These are phyloP conservation scores for Sebastolobus altivelis DNA, from an alignment of 2,797 vertebrate species.

Conservation along the genomic window DNA sequence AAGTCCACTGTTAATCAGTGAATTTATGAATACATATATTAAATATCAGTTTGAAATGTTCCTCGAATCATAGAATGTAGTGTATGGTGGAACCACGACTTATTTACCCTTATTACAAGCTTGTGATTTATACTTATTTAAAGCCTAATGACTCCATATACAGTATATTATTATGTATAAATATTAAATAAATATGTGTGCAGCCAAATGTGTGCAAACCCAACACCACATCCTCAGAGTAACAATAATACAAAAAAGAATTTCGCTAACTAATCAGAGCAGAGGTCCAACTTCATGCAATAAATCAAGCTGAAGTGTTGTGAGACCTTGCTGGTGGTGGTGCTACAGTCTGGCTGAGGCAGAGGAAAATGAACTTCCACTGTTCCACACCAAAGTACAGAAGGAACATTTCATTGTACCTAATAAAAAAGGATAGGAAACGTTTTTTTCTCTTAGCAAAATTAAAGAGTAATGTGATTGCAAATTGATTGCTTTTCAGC, in stretches of 20 bases:
- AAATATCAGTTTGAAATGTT: not conserved
- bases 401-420: no score
- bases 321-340: no score
- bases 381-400: no score
- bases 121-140: not conserved
- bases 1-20: no score
- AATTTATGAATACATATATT: not conserved
- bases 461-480: not conserved
- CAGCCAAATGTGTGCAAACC: no score
- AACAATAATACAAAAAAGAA: no score
- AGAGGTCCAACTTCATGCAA: no score
- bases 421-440: not conserved
- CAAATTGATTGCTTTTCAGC: not conserved
- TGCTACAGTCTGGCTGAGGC: no score
- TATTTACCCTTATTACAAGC: not conserved
- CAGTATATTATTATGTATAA: not conserved
- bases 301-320: no score
- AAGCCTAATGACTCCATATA: not conserved
- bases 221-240: no score
- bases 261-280: no score
- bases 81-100: not conserved
- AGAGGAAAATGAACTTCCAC: no score
- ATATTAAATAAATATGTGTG: not conserved
- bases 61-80: not conserved
- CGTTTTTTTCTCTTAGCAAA: not conserved